phyloP scores from a whole-genome alignment of 2,797 vertebrate genomes.

The Lithobates pipiens region DNA sequence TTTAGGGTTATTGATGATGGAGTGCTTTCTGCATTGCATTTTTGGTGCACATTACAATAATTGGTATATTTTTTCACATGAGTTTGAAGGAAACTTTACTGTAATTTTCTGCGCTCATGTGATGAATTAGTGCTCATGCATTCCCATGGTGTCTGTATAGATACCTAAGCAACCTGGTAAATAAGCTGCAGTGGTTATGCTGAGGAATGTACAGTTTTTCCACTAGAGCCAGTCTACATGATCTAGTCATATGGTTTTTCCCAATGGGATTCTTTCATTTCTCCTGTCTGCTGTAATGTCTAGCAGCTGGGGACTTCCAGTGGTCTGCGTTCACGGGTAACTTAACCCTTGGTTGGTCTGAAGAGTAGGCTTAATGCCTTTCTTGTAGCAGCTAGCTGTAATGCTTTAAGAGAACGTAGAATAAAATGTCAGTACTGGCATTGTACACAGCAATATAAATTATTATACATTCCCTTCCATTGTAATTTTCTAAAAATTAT shows the following conservation, averaged over 20 bases:
- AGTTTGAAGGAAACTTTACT: no score
- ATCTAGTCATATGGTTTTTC: slow-evolving; percentile 22
- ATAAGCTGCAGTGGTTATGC: neutral
- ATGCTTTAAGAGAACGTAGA: neutral
- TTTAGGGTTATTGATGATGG: no score
- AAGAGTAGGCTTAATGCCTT: neutral
- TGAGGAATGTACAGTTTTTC: slow-evolving; percentile 25
- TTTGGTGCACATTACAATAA: no score
- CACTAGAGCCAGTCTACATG: neutral
- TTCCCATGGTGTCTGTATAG: neutral
- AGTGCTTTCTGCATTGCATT: no score
- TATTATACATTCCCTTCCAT: no score
- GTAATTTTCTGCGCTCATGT: no score
- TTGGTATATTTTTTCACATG: neutral
- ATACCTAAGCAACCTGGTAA: neutral
- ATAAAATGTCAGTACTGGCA: neutral
- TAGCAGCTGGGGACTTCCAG: slow-evolving; percentile 34
- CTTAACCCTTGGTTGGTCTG: slow-evolving; percentile 9
- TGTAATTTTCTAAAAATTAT: no score
- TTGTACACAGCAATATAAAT: neutral
- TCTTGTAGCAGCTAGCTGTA: neutral
- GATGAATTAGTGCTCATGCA: neutral
- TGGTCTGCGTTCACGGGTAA: slow-evolving; percentile 3
- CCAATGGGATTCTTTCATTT: slow-evolving; percentile 29
- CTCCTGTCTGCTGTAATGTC: slow-evolving; percentile 25